phyloP scores from a whole-genome alignment of 2,113 vertebrate species.

The Parotia lawesii region DNA sequence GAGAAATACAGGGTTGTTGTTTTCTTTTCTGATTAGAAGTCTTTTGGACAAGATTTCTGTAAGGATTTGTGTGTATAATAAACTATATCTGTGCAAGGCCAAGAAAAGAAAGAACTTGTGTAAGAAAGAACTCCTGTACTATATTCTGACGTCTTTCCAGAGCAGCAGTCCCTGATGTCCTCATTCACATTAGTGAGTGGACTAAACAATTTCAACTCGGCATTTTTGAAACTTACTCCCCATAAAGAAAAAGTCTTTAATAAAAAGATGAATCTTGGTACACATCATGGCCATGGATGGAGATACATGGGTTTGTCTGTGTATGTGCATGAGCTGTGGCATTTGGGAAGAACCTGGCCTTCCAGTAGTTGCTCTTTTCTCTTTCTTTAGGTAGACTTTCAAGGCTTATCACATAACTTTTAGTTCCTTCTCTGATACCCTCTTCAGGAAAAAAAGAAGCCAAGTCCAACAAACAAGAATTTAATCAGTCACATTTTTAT shows the following conservation, averaged over 20 bases:
- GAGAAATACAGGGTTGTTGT: not conserved
- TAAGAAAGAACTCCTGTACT: not conserved
- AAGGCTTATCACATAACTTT: not conserved
- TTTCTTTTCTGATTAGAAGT: slow-evolving; percentile 45
- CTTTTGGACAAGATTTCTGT: not conserved
- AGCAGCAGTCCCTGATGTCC: not conserved
- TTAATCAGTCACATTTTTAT: not conserved
- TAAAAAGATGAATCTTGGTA: not conserved
- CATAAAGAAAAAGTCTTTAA: not conserved
- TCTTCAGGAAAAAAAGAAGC: not conserved
- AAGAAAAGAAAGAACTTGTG: not conserved
- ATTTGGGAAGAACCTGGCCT: not conserved
- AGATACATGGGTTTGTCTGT: not conserved
- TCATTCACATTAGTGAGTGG: not conserved
- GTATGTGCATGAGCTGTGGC: not conserved
- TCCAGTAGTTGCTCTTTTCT: not conserved
- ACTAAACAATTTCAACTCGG: not conserved
- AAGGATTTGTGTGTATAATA: not conserved
- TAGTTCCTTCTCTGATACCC: not conserved
- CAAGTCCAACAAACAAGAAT: not conserved
- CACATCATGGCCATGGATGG: not conserved
- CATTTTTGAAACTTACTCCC: not conserved
- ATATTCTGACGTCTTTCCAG: not conserved
- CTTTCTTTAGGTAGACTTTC: not conserved
- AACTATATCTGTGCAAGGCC: not conserved